Evolutionary conservation across 1,140 invertebrate genomes (phyloP).

Genomic region (Aphelinus atriplicis): DNA sequence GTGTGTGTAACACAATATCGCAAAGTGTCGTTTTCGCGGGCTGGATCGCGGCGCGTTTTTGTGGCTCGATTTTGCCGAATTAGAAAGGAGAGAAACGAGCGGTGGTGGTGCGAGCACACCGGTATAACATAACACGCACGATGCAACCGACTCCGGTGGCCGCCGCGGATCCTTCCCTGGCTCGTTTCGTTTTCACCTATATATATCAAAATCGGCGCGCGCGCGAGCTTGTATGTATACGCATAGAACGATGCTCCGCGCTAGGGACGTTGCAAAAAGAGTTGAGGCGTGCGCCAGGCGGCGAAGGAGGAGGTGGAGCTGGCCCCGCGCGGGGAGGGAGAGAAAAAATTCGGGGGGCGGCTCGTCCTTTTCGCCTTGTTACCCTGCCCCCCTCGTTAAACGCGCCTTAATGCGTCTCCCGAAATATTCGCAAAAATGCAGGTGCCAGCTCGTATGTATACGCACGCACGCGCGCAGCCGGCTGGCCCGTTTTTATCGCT

Average conservation of each 20-base stretch:
- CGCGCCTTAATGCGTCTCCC: slow-evolving; percentile 57
- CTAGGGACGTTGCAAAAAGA: neutral
- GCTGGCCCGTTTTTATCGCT: slow-evolving; percentile 7
- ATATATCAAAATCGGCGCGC: too few species aligned
- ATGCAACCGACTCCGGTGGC: too few species aligned
- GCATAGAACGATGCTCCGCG: too few species aligned
- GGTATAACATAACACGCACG: too few species aligned
- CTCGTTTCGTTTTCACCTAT: too few species aligned
- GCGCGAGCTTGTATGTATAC: too few species aligned
- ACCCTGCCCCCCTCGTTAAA: slow-evolving; percentile 58
- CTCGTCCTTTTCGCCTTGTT: slow-evolving; percentile 59
- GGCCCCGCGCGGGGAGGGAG: slow-evolving; percentile 11
- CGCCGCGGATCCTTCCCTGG: too few species aligned
- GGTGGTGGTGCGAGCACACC: too few species aligned
- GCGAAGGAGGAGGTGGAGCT: slow-evolving; percentile 26
- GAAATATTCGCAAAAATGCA: slow-evolving; percentile 66
- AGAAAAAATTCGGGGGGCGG: slow-evolving; percentile 43
- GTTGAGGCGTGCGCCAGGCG: slow-evolving; percentile 25
- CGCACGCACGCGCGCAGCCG: slow-evolving; percentile 42
- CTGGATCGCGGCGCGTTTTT: slow-evolving; percentile 20
- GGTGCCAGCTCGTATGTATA: slow-evolving; percentile 52
- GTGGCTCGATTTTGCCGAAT: slow-evolving; percentile 50
- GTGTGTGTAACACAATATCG: slow-evolving; percentile 48
- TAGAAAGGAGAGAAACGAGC: slow-evolving; percentile 46
- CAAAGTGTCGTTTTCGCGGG: slow-evolving; percentile 25